phyloP scores from a whole-genome alignment of 2,888 invertebrate species.

The Ophion ellenae region DNA sequence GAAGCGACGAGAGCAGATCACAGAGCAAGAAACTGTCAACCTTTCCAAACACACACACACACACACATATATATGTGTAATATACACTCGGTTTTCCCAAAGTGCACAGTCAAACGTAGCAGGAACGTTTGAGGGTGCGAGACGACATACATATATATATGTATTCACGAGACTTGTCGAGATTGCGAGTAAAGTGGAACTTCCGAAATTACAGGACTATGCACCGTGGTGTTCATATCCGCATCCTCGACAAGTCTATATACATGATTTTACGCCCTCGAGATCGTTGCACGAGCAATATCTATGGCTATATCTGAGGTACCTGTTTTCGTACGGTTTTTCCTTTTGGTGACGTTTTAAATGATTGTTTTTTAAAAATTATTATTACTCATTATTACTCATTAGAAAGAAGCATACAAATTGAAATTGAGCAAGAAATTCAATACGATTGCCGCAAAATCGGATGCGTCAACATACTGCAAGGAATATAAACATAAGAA shows the following conservation, averaged over 20 bases:
- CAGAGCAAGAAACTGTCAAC: slow-evolving; percentile 76
- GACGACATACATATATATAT: slow-evolving; percentile 35
- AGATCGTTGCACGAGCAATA: background rate
- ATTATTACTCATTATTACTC: too few relatives aligned
- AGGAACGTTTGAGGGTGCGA: slow-evolving; percentile 33
- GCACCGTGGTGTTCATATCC: background rate
- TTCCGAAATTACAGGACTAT: slow-evolving; percentile 73
- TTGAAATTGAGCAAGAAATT: too few relatives aligned
- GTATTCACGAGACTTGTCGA: slow-evolving; percentile 11
- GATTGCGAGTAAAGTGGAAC: slow-evolving; percentile 70
- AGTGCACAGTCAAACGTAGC: slow-evolving; percentile 34
- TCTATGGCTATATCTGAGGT: too few relatives aligned
- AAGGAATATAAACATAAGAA: too few relatives aligned
- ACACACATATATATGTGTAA: background rate
- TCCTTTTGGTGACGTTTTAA: too few relatives aligned
- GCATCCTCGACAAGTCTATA: too few relatives aligned
- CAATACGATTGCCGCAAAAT: too few relatives aligned
- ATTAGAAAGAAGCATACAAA: too few relatives aligned
- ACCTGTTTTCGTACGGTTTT: too few relatives aligned
- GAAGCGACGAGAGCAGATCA: slow-evolving; percentile 72
- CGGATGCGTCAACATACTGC: too few relatives aligned
- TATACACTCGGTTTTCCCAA: slow-evolving; percentile 5
- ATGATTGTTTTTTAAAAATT: too few relatives aligned
- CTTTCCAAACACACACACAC: slow-evolving; percentile 21
- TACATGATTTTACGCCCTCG: background rate